phyloP scores from a whole-genome alignment of 2,888 invertebrate species.

The Drosophila meridiana region DNA sequence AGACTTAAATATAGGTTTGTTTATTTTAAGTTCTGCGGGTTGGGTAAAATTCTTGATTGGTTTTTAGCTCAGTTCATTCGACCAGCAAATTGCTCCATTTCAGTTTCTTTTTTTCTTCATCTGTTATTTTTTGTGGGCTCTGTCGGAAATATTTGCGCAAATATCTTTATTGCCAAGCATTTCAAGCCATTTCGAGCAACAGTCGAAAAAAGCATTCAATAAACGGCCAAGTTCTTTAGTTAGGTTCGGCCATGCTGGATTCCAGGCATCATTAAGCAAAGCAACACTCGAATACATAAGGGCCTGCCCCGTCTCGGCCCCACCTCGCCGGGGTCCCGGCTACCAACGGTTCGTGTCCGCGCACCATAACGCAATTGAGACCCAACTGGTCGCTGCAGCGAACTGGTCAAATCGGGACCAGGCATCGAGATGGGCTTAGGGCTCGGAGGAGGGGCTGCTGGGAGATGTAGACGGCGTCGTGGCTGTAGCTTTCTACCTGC shows the following conservation, averaged over 20 bases:
- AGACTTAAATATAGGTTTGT: slow-evolving; percentile 13
- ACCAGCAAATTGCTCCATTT: slow-evolving; percentile 73
- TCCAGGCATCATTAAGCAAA: slow-evolving; percentile 77
- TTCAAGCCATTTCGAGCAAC: slow-evolving; percentile 36
- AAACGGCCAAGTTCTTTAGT: slow-evolving; percentile 47
- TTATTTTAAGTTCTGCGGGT: slow-evolving; percentile 4
- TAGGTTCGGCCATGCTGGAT: slow-evolving; percentile 83
- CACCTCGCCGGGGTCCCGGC: background rate
- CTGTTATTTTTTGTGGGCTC: slow-evolving; percentile 18
- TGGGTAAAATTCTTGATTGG: slow-evolving; percentile 31
- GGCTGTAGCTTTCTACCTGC: slow-evolving; percentile 69
- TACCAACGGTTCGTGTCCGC: slow-evolving; percentile 4
- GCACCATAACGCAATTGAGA: slow-evolving; percentile 50
- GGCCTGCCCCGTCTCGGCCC: slow-evolving; percentile 28
- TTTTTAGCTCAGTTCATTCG: slow-evolving; percentile 29
- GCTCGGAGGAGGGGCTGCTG: slow-evolving; percentile 15
- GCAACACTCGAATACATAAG: slow-evolving; percentile 74
- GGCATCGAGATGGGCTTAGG: slow-evolving; percentile 27
- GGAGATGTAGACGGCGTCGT: slow-evolving; percentile 23
- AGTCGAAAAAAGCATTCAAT: slow-evolving; percentile 54
- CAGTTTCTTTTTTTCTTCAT: slow-evolving; percentile 18
- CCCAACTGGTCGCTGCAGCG: slow-evolving; percentile 52
- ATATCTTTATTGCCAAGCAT: slow-evolving; percentile 74
- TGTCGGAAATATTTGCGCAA: slow-evolving; percentile 60
- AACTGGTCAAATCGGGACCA: slow-evolving; percentile 56